Evolutionary conservation across 2,888 invertebrate species (phyloP).

Genomic region (Agonum fuliginosum): DNA sequence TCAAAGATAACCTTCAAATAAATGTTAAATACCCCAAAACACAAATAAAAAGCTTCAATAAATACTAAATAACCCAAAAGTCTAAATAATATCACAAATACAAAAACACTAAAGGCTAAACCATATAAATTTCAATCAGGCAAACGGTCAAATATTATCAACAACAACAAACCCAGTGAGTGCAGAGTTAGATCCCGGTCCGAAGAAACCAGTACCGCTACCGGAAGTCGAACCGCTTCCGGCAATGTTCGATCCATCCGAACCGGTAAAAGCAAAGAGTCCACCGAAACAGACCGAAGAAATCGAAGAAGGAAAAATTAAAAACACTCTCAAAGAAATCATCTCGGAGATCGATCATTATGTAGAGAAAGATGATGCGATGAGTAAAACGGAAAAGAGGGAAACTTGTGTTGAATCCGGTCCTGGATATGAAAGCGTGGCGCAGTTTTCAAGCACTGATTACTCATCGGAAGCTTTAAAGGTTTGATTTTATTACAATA

Average conservation of each 20-base stretch:
- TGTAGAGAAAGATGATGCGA: slow-evolving; percentile 72
- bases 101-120: not conserved
- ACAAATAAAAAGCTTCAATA: slow-evolving; percentile 42
- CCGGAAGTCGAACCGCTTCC: slow-evolving; percentile 25
- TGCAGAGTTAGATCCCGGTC: slow-evolving; percentile 53
- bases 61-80: not conserved
- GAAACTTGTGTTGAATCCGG: slow-evolving; percentile 60
- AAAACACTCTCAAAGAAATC: slow-evolving; percentile 77
- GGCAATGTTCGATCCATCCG: not conserved
- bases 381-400: slow-evolving; percentile 56
- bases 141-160: slow-evolving; percentile 39
- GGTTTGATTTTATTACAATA: slow-evolving; percentile 25
- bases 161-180: slow-evolving; percentile 53
- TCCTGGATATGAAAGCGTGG: slow-evolving; percentile 62
- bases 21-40: not conserved
- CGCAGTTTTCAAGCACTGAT: slow-evolving; percentile 51
- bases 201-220: not conserved
- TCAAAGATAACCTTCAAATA: not conserved
- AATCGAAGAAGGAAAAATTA: slow-evolving; percentile 75
- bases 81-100: not conserved
- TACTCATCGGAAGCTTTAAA: slow-evolving; percentile 41
- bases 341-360: slow-evolving; percentile 78
- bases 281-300: slow-evolving; percentile 64
- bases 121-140: slow-evolving; percentile 33
- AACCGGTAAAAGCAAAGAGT: slow-evolving; percentile 22